These are phyloP conservation scores for Anguilla rostrata DNA, from an alignment of 2,113 vertebrate genomes.

Conservation along the genomic window DNA sequence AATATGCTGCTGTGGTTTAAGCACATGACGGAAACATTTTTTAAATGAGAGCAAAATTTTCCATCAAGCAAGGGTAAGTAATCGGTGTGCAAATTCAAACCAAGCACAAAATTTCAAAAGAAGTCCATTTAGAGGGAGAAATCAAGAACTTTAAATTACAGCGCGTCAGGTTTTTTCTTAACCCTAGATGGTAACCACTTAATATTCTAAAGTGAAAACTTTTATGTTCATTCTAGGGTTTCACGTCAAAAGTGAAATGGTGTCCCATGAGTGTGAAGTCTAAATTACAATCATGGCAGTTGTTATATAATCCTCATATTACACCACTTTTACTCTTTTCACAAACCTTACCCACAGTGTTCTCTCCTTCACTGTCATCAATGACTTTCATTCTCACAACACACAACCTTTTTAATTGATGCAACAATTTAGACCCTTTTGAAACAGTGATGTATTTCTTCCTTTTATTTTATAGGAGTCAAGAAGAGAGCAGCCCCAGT, in stretches of 20 bases:
- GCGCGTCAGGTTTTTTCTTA: not conserved
- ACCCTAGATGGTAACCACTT: not conserved
- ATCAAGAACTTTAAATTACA: not conserved
- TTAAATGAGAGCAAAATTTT: conserved; percentile 23
- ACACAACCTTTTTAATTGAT: not conserved
- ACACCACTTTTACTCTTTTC: not conserved
- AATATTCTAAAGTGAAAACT: not conserved
- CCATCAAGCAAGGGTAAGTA: conserved; percentile 17
- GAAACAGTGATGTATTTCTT: not conserved
- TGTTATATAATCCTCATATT: not conserved
- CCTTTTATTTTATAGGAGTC: not conserved
- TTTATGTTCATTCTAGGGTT: not conserved
- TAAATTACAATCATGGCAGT: not conserved
- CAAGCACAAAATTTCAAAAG: not conserved
- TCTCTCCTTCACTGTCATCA: not conserved
- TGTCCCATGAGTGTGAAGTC: not conserved
- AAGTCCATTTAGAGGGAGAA: not conserved
- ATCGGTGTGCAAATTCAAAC: not conserved
- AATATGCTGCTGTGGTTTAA: not conserved
- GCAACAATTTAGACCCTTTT: not conserved
- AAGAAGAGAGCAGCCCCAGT: not conserved
- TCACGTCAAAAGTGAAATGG: not conserved
- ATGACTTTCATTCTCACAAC: not conserved
- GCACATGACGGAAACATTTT: not conserved
- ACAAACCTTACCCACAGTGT: not conserved